Conservation (phyloP, 2,113 vertebrate genomes). For the Bufo gargarizans region DNA sequence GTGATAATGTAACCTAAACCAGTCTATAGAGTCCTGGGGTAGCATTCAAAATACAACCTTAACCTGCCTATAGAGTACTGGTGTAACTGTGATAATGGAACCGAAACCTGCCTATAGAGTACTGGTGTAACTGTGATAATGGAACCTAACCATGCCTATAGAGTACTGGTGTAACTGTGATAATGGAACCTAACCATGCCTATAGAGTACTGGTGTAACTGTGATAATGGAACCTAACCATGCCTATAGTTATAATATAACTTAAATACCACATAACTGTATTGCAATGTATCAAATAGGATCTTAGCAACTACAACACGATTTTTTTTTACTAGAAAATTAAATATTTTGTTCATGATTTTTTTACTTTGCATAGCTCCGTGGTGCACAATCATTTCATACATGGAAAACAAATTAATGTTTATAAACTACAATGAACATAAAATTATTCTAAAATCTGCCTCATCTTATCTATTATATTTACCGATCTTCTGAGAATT, state of each 20-base stretch:
- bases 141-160: no score
- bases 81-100: no score
- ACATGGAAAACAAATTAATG: neutral
- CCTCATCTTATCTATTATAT: neutral
- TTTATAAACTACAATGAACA: neutral
- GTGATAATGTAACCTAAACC: no score
- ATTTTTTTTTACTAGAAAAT: neutral
- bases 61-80: no score
- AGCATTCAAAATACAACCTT: no score
- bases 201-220: neutral
- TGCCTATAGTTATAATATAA: neutral
- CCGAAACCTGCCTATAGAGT: no score
- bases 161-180: no score
- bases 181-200: neutral
- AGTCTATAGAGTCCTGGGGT: no score
- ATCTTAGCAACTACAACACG: no score
- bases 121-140: no score
- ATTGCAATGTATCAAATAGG: no score
- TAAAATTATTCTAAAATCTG: neutral
- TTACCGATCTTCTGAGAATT: neutral
- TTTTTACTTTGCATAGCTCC: neutral
- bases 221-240: no score
- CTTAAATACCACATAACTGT: neutral
- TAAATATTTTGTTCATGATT: neutral
- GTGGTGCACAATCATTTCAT: neutral